Evolutionary conservation across 2,113 vertebrate genomes (phyloP).

Genomic region (Periophthalmus modestus): DNA sequence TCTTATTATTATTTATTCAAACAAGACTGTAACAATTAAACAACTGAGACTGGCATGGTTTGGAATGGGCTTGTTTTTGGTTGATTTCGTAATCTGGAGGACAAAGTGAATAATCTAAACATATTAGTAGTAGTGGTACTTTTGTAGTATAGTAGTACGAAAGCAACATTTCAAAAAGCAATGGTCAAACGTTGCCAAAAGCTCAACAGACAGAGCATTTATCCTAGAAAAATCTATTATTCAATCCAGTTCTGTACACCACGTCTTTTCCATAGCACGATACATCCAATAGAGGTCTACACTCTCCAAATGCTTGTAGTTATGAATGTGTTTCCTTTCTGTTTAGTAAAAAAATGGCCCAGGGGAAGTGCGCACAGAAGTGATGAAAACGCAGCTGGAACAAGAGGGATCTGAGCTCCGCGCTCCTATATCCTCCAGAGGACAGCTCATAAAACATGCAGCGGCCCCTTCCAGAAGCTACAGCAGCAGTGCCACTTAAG

Average conservation of each 20-base stretch:
- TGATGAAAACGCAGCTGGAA: slow-evolving; percentile 68
- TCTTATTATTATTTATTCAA: slow-evolving; percentile 39
- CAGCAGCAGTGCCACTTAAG: slow-evolving; percentile 59
- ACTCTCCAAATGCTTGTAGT: slow-evolving; percentile 11
- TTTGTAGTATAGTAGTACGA: no score
- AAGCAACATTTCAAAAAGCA: neutral
- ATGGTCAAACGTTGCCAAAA: neutral
- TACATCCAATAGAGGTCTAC: neutral
- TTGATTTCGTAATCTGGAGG: neutral
- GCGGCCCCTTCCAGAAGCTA: slow-evolving; percentile 59
- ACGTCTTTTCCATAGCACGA: neutral
- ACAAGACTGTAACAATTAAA: slow-evolving; percentile 36
- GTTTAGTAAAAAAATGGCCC: slow-evolving; percentile 6
- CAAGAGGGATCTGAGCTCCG: slow-evolving; percentile 70
- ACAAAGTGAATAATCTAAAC: no score
- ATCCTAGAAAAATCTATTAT: neutral
- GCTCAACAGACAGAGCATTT: neutral
- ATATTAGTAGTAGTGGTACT: no score
- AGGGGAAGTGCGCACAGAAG: slow-evolving; percentile 33
- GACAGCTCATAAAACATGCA: slow-evolving; percentile 81
- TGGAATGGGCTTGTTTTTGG: neutral
- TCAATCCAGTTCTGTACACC: neutral
- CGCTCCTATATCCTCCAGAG: slow-evolving; percentile 67
- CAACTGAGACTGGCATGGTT: neutral
- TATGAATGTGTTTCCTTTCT: slow-evolving; percentile 52